Base-by-base conservation (phyloP, 1,140 invertebrate species). In the Drosophila nebulosa region DNA sequence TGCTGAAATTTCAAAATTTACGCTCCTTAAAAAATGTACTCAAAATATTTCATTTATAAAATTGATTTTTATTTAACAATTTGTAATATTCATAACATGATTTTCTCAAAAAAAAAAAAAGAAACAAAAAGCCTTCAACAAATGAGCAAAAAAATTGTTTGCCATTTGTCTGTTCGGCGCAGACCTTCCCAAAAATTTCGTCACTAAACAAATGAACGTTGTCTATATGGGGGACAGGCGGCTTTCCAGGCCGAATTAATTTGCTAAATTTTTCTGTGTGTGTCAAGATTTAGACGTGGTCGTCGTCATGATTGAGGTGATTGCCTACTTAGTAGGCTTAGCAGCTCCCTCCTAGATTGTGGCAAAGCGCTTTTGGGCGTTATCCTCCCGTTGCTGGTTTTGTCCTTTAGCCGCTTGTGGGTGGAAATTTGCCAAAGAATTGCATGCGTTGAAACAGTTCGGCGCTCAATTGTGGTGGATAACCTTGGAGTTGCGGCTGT, bases 361-460 rank as follows among this genome's bases (percentile, higher is more conserved):
- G 75, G 83, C 83, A 81, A 89, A 83, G 79, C 78, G 71, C 74
- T 36, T 9, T 58, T 81, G 74, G 74, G 83, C 83, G 76, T 75
- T 39, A 60, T 52, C n/a, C 24, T 3, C 26, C 24, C 36, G 26
- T 27, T 7, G 18, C 3, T 1, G 14, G 12, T 30, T n/a, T n/a
- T n/a, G 2, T 46, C 14, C 9, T 22, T 78, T 91, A 91, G 67
- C 89, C 39, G 39, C 39, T 46, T 46, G 39, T 91, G 58, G 75
- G 68, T 30, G 83, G 86, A 36, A 91, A 91, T 53, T 91, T 91
- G 59, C 80, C 80, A 58, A 90, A 91, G 69, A 90, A 89, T 69
- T 91, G 90, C 90, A 91, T 90, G 63, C 90, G 89, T 53, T 91
- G 89, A 32, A 85, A 90, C 4, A 90, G 21, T 39, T 91, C 90